Conservation (phyloP, 2,113 vertebrate species). For the Sturnus vulgaris region DNA sequence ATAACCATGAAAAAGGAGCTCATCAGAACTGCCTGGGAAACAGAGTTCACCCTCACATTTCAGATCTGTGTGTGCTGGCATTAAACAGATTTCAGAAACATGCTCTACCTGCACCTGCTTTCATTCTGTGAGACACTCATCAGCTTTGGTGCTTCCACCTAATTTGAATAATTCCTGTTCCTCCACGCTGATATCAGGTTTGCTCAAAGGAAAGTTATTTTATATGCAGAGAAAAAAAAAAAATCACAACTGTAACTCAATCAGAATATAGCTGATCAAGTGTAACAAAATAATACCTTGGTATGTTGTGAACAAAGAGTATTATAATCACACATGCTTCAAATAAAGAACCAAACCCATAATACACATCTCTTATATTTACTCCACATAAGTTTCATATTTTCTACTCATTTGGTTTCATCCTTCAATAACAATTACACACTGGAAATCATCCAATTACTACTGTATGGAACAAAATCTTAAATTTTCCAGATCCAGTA, state of each 20-base stretch:
- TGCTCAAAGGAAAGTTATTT: background rate
- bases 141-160: background rate
- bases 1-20: background rate
- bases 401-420: background rate
- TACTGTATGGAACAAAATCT: background rate
- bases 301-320: background rate
- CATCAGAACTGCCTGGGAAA: background rate
- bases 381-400: accelerated
- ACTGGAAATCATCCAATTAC: background rate
- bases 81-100: background rate
- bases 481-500: background rate
- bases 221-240: background rate
- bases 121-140: background rate
- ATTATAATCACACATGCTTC: background rate
- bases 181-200: background rate
- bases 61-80: background rate
- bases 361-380: background rate
- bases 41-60: background rate
- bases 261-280: background rate
- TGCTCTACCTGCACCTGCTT: background rate
- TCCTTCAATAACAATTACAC: background rate
- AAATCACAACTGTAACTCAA: background rate
- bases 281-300: background rate
- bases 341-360: background rate
- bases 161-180: background rate